Evolutionary conservation across 1,140 invertebrate genomes (phyloP), one percentile per base, ranked within the genome.

Genomic region (Drosophila elegans): DNA sequence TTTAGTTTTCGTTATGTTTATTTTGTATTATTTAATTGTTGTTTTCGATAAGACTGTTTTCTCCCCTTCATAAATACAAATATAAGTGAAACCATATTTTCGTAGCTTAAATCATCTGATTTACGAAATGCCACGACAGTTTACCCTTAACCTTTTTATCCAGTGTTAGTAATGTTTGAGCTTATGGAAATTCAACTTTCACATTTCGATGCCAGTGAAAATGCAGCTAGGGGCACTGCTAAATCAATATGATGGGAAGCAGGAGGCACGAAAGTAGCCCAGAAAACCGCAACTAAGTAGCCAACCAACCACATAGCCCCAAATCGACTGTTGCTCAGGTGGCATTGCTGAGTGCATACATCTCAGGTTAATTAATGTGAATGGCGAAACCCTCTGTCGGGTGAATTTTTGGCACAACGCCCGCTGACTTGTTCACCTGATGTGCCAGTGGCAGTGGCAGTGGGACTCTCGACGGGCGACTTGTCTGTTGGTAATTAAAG

Each of bases 401-500:
- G 46, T 36, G 36, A 44, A 38, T 74, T 82, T 84, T 86, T 85
- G 82, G 82, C 82, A 88, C 60, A 46, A 29, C 57, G 83, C 82
- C 82, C 74, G 61, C 32, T 73, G 62, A 46, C 81, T 83, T 83
- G 80, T 83, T 84, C 77, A 85, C 73, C 79, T 77, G 78, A 44
- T 41, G 16, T 21, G 16, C 16, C 16, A 21, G 16, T 21, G 38
- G 2, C 52, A 36, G 5, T 55, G 49, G 41, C 46, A 59, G 56
- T 48, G 55, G 27, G 67, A 16, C 51, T 32, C 44, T 73, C 49
- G 52, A 55, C 11, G 29, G 42, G 64, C 68, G 64, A 49, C 78
- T 88, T 78, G 74, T 78, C 82, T 86, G 71, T 83, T 69, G 78
- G 83, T 86, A 86, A 86, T 86, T 86, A 86, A 86, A 86, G 79